Base-by-base conservation (phyloP, 2,113 vertebrate species). In the Semicossyphus pulcher region DNA sequence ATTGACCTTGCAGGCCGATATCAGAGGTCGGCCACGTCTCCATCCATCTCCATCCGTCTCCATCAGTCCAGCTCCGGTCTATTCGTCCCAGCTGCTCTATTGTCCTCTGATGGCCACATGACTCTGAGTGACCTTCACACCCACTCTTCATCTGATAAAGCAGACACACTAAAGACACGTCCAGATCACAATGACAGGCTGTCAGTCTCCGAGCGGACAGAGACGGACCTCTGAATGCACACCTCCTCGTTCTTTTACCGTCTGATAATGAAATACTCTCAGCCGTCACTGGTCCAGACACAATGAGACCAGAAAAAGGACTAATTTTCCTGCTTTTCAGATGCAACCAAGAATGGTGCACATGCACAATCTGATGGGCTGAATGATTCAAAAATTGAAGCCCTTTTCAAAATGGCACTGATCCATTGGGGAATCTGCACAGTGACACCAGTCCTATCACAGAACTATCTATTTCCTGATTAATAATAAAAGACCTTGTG, bases 41-140 rank as follows among this genome's bases (percentile, higher is more conserved):
- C 70, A 86, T 87, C 84, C 56, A 64, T 86, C 86, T 83, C 82
- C 65, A 80, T 88, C 78, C 28, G 59, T 84, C 81, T 80, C 62
- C 31, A 41, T 74, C 76, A 76, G 76, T 74, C 53, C n/a, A 28
- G 76, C 60, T 71, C 42, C 47, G 57, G 64, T 82, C 47, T 63
- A 41, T 65, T 86, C 20, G 54, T 53, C 70, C 51, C 76, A 81
- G 80, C 78, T 77, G 78, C 80, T 85, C 81, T 54, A 67, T 85
- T 88, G 84, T 89, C 74, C 67, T 72, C 63, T 74, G 77, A 72
- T 79, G 71, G 62, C 76, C 83, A 44, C 60, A 72, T 62, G 63
- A 63, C 78, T 84, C 68, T 36, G 32, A 41, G 32, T 72, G 72
- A 81, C 78, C 84, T 88, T 89, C 75, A 83, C 66, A 57, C 54